These are phyloP conservation scores for Carcina quercana DNA, from an alignment of 2,888 invertebrate species.

Conservation along the genomic window DNA sequence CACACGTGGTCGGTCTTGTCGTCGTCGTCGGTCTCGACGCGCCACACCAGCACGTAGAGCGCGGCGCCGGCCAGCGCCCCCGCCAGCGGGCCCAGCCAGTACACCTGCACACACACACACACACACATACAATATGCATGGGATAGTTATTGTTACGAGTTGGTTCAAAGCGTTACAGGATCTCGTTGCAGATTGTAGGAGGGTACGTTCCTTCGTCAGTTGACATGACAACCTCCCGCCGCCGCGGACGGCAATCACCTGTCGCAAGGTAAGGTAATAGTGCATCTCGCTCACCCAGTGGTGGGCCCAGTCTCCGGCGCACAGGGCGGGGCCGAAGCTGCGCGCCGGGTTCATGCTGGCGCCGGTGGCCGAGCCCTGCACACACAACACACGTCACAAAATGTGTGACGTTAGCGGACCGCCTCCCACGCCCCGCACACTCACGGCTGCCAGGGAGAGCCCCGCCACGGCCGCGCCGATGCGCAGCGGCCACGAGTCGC, in stretches of 20 bases:
- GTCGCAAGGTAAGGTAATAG: background rate
- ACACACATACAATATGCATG: background rate
- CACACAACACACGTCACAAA: background rate
- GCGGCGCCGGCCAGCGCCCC: constrained; percentile 33
- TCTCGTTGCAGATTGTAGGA: too few species aligned
- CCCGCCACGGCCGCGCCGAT: constrained; percentile 78
- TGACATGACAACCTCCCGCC: too few species aligned
- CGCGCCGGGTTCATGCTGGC: constrained; percentile 83
- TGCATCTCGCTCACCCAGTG: constrained; percentile 76
- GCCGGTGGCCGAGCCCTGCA: constrained; percentile 80
- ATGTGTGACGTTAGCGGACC: background rate
- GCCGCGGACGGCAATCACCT: too few species aligned
- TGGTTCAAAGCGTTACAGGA: too few species aligned
- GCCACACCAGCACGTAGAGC: constrained; percentile 34
- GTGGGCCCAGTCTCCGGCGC: constrained; percentile 72
- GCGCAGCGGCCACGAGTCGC: constrained; percentile 78
- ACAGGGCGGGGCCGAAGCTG: constrained; percentile 81
- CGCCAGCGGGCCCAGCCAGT: constrained; percentile 77
- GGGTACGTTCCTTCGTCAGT: too few species aligned
- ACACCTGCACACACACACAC: constrained; percentile 57
- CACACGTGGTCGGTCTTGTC: background rate
- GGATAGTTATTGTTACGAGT: too few species aligned
- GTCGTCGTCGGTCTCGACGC: constrained; percentile 2
- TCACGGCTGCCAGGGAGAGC: constrained; percentile 78
- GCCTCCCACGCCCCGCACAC: too few species aligned